These are phyloP conservation scores for Drosophila navojoa DNA, from an alignment of 1,140 invertebrate genomes.

Conservation along the genomic window DNA sequence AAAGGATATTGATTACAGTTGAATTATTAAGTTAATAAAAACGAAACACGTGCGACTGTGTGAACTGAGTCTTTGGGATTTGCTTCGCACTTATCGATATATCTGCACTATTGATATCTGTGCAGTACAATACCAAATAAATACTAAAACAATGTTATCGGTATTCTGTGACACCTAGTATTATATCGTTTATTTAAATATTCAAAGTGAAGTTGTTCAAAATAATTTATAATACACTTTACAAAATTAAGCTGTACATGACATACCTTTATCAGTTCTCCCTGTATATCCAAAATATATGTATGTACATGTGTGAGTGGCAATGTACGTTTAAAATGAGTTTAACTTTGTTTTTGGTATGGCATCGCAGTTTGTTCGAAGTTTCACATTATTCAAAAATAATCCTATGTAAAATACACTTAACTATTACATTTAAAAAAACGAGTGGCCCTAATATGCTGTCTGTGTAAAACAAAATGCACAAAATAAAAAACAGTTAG, in stretches of 20 bases:
- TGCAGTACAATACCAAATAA: not conserved
- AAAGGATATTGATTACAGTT: not conserved
- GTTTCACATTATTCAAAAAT: slow-evolving; percentile 20
- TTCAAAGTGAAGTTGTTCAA: not conserved
- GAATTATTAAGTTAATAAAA: not conserved
- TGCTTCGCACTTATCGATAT: slow-evolving; percentile 6
- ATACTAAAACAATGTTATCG: not conserved
- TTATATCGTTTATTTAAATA: slow-evolving; percentile 12
- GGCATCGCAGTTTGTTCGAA: slow-evolving; percentile 49
- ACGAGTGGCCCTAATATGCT: not conserved
- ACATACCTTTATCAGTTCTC: not conserved
- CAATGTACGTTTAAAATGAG: slow-evolving; percentile 9
- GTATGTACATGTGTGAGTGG: not conserved
- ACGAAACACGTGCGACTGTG: slow-evolving; percentile 38
- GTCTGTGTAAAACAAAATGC: not conserved
- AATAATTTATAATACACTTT: not conserved
- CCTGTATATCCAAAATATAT: not conserved
- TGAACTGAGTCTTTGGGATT: not conserved
- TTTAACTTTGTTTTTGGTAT: slow-evolving; percentile 46
- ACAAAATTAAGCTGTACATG: not conserved
- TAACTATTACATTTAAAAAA: slow-evolving; percentile 16
- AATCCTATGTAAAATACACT: slow-evolving; percentile 21
- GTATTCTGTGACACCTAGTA: not conserved
- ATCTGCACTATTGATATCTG: not conserved
- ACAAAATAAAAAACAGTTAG: slow-evolving; percentile 4